A percentile compares a stretch with the other conserved stretches of the same genome.
phyloP scores from a whole-genome alignment of 2,113 vertebrate species.

The Scophthalmus maximus region DNA sequence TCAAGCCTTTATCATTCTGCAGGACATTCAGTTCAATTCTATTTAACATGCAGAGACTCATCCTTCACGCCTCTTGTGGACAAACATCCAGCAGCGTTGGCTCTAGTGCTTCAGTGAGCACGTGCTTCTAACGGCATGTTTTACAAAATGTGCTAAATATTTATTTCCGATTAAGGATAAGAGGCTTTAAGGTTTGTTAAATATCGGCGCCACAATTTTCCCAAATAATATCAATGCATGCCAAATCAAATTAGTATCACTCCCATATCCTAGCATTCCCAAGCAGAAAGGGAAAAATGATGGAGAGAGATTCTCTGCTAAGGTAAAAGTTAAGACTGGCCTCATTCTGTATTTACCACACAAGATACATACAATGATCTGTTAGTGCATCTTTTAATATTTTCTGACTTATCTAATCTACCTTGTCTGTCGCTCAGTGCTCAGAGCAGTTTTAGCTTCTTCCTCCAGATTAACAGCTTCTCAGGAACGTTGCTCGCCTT shows the following conservation, averaged over 20 bases:
- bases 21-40: background rate
- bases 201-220: background rate
- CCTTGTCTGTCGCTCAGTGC: too few species aligned
- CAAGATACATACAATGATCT: background rate
- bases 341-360: background rate
- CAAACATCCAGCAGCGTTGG: background rate
- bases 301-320: background rate
- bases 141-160: background rate
- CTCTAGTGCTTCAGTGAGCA: background rate
- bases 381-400: background rate
- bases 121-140: background rate
- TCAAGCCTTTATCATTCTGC: background rate
- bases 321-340: background rate
- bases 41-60: background rate
- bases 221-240: background rate
- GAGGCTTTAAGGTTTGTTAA: background rate
- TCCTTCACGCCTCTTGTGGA: background rate
- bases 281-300: background rate
- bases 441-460: background rate
- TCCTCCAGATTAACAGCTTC: background rate
- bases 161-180: background rate
- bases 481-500: too few species aligned
- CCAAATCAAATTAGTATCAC: background rate
- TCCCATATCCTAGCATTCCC: background rate
- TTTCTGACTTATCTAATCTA: too few species aligned